Percentiles rank a stretch among this genome's conserved stretches.
Evolutionary conservation across 2,888 invertebrate species (phyloP).

Genomic region (Tupiocoris notatus): DNA sequence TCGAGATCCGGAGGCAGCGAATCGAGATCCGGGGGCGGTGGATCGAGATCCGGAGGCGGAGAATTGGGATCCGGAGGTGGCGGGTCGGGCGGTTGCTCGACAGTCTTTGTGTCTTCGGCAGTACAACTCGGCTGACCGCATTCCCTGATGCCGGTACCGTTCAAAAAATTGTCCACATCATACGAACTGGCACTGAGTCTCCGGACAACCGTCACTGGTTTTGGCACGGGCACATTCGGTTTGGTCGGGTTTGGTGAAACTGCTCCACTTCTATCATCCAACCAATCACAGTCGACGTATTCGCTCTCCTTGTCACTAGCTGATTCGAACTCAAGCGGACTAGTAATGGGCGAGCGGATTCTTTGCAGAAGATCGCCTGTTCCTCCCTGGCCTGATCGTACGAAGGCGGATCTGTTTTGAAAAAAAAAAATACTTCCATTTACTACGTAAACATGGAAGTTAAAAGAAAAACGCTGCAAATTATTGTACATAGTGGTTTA

Average conservation of each 20-base stretch:
- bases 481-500: no score
- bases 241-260: constrained; percentile 29
- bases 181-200: constrained; percentile 41
- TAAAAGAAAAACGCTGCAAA: no score
- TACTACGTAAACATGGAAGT: no score
- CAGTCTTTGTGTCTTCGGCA: not conserved
- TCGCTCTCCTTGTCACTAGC: constrained; percentile 47
- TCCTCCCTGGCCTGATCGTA: constrained; percentile 16
- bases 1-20: no score
- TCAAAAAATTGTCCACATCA: constrained; percentile 26
- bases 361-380: constrained; percentile 9
- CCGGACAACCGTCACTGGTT: constrained; percentile 28
- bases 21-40: no score
- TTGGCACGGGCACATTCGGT: constrained; percentile 1
- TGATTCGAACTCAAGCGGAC: constrained; percentile 46
- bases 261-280: constrained; percentile 42
- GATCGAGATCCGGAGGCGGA: no score
- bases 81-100: not conserved
- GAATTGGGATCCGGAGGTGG: not conserved
- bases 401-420: constrained; percentile 48
- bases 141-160: not conserved
- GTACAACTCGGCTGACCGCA: not conserved
- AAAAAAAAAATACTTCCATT: no score
- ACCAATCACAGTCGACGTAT: constrained; percentile 47
- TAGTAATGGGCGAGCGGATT: constrained; percentile 38